These are phyloP conservation scores for Athrips mouffetella DNA, from an alignment of 2,888 invertebrate species.

Conservation along the genomic window DNA sequence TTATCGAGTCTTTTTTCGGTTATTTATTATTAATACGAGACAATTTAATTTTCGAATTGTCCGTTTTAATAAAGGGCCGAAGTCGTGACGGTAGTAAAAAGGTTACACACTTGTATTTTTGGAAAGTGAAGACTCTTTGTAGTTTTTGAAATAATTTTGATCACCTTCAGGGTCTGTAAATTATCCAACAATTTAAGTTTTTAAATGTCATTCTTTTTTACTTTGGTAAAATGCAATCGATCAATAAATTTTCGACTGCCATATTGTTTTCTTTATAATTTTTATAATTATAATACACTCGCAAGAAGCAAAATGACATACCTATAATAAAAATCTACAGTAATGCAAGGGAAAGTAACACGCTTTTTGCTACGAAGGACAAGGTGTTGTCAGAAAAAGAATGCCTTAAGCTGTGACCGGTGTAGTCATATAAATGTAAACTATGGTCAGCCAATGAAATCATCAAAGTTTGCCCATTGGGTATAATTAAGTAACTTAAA, in stretches of 20 bases:
- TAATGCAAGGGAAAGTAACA: too few species aligned
- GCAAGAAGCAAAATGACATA: too few species aligned
- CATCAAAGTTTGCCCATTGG: too few species aligned
- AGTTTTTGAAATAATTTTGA: conserved; percentile 4
- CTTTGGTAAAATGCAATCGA: not conserved
- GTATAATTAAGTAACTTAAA: too few species aligned
- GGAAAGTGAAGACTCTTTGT: conserved; percentile 15
- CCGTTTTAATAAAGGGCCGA: conserved; percentile 3
- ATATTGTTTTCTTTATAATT: too few species aligned
- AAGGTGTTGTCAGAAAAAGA: too few species aligned
- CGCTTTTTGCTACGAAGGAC: too few species aligned
- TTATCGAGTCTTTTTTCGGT: conserved; percentile 11
- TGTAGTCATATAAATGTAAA: too few species aligned
- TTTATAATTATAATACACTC: too few species aligned
- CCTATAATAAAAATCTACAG: too few species aligned
- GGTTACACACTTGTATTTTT: not conserved
- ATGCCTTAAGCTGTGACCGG: too few species aligned
- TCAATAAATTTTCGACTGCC: not conserved
- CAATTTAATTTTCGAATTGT: not conserved
- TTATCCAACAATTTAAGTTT: not conserved
- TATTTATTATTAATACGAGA: not conserved
- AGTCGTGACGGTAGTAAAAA: conserved; percentile 17
- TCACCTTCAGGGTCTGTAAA: not conserved
- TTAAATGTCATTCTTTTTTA: not conserved
- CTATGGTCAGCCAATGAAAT: too few species aligned